These are phyloP conservation scores for Melopsittacus undulatus DNA, from an alignment of 2,797 vertebrate species.

Conservation along the genomic window DNA sequence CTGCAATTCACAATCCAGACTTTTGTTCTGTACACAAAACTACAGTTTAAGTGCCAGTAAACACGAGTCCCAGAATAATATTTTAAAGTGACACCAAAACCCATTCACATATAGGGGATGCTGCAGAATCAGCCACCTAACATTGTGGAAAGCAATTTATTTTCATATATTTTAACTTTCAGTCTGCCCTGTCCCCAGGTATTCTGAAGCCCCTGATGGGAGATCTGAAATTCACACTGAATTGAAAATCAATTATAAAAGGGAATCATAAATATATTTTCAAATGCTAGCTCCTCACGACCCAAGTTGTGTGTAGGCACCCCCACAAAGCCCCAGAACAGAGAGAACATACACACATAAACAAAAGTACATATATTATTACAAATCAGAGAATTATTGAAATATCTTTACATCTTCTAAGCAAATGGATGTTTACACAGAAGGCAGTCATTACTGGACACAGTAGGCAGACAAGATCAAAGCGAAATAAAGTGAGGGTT, in stretches of 20 bases:
- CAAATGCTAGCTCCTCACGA: neutral
- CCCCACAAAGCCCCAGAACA: neutral
- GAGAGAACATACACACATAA: neutral
- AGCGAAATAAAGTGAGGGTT: neutral
- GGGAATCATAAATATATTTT: neutral
- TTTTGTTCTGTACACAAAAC: neutral
- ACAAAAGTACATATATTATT: neutral
- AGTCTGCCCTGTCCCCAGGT: neutral
- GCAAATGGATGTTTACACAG: neutral
- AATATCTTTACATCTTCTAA: neutral
- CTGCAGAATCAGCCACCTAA: neutral
- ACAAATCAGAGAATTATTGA: neutral
- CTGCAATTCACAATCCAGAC: neutral
- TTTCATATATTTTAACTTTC: neutral
- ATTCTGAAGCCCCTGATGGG: neutral
- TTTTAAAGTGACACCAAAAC: neutral
- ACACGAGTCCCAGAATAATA: neutral
- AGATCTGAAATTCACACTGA: neutral
- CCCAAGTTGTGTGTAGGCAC: neutral
- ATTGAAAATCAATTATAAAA: neutral
- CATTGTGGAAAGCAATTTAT: neutral
- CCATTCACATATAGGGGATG: neutral
- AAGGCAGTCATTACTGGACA: neutral
- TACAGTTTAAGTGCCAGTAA: neutral
- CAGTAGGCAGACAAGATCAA: neutral